Evolutionary conservation across 2,888 invertebrate species (phyloP).

Genomic region (Acrocyrtus sp.): DNA sequence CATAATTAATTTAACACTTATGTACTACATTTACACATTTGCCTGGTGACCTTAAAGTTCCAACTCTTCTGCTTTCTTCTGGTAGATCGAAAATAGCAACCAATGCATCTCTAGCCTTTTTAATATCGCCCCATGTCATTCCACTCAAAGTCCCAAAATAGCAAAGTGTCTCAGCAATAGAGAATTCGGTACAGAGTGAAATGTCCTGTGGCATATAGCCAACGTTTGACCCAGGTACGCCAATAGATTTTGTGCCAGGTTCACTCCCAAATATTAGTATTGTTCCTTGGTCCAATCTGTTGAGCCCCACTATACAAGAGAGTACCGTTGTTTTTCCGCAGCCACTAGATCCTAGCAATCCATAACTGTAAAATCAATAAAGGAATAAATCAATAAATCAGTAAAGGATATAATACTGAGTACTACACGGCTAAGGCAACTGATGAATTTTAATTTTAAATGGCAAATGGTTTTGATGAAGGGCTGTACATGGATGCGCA

Average conservation of each 20-base stretch:
- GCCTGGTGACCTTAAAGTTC: conserved; percentile 32
- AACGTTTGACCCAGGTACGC: conserved; percentile 67
- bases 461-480: background rate
- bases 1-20: too few relatives aligned
- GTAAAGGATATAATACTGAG: too few relatives aligned
- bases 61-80: conserved; percentile 4
- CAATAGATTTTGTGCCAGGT: conserved; percentile 66
- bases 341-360: conserved; percentile 91
- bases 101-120: conserved; percentile 3
- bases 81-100: conserved; percentile 45
- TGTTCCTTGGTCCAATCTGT: conserved; percentile 65
- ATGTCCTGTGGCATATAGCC: conserved; percentile 71
- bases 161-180: conserved; percentile 93
- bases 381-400: too few relatives aligned
- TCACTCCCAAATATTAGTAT: conserved; percentile 66
- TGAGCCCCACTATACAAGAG: conserved; percentile 66
- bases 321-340: conserved; percentile 72
- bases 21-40: too few relatives aligned
- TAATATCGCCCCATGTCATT: conserved; percentile 71
- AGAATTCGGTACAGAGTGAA: conserved; percentile 89
- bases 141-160: conserved; percentile 96
- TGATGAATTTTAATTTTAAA: background rate
- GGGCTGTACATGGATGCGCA: conserved; percentile 24
- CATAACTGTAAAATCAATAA: conserved; percentile 77
- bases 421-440: too few relatives aligned